phyloP scores from a whole-genome alignment of 2,797 vertebrate species.

The Triplophysa bombifrons region DNA sequence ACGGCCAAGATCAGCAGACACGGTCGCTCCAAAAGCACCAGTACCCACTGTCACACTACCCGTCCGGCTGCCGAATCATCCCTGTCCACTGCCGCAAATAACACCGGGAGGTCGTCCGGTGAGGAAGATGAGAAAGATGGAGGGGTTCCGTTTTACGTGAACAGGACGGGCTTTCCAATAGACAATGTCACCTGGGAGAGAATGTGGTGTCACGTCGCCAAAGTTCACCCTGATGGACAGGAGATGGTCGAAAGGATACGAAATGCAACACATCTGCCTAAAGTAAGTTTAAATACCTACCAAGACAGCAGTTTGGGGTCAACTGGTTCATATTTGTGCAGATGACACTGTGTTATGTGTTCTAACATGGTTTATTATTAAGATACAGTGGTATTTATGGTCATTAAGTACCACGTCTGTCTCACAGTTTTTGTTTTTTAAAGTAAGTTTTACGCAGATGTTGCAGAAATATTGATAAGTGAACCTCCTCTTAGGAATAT shows the following conservation, averaged over 20 bases:
- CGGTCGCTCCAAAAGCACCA: slow-evolving; percentile 87
- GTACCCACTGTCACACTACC: slow-evolving; percentile 64
- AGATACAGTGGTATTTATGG: no score
- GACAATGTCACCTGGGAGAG: slow-evolving; percentile 90
- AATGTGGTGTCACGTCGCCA: slow-evolving; percentile 92
- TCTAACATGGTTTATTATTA: no score
- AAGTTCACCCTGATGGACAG: slow-evolving; percentile 87
- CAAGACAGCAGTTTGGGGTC: background rate
- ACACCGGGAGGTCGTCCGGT: slow-evolving; percentile 76
- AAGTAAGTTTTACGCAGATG: no score
- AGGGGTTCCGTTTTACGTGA: slow-evolving; percentile 89
- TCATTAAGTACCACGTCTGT: no score
- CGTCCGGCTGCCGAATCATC: slow-evolving; percentile 69
- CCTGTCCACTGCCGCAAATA: slow-evolving; percentile 65
- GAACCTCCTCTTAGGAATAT: no score
- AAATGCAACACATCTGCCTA: slow-evolving; percentile 84
- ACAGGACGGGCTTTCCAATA: slow-evolving; percentile 92
- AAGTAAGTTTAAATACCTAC: slow-evolving; percentile 75
- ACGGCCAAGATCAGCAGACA: slow-evolving; percentile 79
- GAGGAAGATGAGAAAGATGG: slow-evolving; percentile 92
- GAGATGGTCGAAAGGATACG: slow-evolving; percentile 89
- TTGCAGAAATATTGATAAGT: background rate
- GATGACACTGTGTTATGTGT: background rate
- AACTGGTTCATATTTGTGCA: background rate
- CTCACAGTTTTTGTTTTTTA: no score